Evolutionary conservation across 2,113 vertebrate genomes (phyloP), one percentile per base, ranked within the genome.

Genomic region (Chlamydotis undulata): DNA sequence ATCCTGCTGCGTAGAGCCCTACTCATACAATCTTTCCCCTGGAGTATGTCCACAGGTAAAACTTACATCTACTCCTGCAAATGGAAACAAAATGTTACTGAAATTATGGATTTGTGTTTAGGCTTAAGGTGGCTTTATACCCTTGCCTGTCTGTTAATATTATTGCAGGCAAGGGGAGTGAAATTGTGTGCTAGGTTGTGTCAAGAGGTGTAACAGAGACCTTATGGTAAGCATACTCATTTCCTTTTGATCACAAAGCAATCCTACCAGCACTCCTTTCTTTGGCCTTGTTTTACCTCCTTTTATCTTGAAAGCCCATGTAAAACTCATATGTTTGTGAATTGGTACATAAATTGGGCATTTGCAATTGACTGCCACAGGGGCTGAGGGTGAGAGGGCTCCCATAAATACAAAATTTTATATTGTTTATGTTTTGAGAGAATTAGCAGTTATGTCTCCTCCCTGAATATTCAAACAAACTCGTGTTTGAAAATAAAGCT

Each of bases 321-420:
- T 97, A 39, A 97, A 98, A n/a, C 97, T 98, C 77, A 82, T 95
- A 5, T 97, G 96, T 94, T 98, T 97, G 74, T 98, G 94, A 97
- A 98, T 98, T 94, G 98, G 98, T 96, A 97, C 98, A 80, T 98
- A 98, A 76, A 98, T 97, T 5, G 98, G 98, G 80, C 98, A 98
- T 90, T 98, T 97, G 16, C 98, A 98, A 97, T 91, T 98, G 97
- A 14, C 97, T 98, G 91, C 97, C 97, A n/a, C 96, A 97, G 41
- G 97, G 96, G 37, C 98, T 59, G 55, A 65, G 64, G 39, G 37
- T 7, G 19, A 81, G 56, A 71, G 97, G 21, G 97, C 97, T 93
- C 98, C 97, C 49, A 97, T 96, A 56, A 98, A 98, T 82, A 98
- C 89, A 59, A 98, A 98, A 97, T 98, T 98, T 39, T 84, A 49